These are phyloP conservation scores for Chaetura pelagica DNA, from an alignment of 2,113 vertebrate species.

Conservation along the genomic window DNA sequence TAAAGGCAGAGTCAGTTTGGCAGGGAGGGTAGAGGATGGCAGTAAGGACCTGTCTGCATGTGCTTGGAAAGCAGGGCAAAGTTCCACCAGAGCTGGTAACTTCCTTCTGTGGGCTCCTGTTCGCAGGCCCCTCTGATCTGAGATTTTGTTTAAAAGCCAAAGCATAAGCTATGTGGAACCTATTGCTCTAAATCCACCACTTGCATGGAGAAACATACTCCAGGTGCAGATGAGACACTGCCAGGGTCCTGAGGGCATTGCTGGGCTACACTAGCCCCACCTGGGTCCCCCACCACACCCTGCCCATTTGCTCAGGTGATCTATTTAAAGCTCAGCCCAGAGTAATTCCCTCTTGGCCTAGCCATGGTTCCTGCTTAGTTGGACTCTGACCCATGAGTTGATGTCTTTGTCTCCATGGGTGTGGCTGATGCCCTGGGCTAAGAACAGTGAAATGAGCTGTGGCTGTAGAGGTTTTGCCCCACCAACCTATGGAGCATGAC, in stretches of 20 bases:
- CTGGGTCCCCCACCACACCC: neutral
- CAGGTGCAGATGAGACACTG: neutral
- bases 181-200: neutral
- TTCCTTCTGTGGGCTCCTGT: neutral
- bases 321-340: neutral
- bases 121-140: neutral
- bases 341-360: rapidly evolving
- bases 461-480: neutral
- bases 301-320: neutral
- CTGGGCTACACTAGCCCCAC: neutral
- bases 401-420: neutral
- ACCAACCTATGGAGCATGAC: neutral
- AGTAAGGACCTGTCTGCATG: rapidly evolving
- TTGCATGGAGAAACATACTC: neutral
- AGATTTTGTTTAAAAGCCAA: neutral
- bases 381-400: neutral
- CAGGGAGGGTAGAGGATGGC: neutral
- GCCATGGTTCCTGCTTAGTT: neutral
- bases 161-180: neutral
- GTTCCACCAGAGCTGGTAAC: neutral
- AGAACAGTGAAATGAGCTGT: neutral
- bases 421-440: neutral
- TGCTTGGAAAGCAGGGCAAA: neutral
- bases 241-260: neutral
- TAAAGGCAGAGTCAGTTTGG: neutral